Base-by-base conservation (phyloP, 2,797 vertebrate genomes). In the Steatocranus sp. region DNA sequence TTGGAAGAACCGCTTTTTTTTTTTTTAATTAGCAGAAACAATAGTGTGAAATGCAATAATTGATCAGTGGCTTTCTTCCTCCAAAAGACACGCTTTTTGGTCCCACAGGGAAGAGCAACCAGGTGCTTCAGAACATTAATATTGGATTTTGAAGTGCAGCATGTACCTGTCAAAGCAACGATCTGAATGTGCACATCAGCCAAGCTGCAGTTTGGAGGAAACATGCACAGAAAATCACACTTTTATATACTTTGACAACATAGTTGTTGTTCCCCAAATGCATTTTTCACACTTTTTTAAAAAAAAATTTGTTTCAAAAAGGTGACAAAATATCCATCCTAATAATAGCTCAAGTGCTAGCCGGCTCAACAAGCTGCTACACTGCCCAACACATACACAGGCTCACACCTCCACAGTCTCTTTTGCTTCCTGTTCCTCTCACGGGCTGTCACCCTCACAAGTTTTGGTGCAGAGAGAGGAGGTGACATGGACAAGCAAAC, bases 401-500 rank as follows among this genome's bases (percentile, higher is more conserved):
- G 83, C 53, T 78, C 76, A 89, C 90, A 92, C 88, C 56, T 85
- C 56, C 56, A 63, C 70, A 36, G 89, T 87, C 91, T 92, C 82
- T 82, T 86, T 85, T 88, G 86, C 88, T 94, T 94, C 93, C 92
- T 93, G 91, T 90, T 89, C 87, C 56, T 77, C 90, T 90, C 75
- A 74, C 88, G 83, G 92, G 84, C 91, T 94, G 92, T 91, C 90
- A 48, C 91, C 88, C 86, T 94, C 88, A 87, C 81, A 78, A 88
- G 86, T 91, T 78, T 83, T 86, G 85, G 82, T 81, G 86, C 86
- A 87, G 81, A 79, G 79, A 92, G 77, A 74, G 73, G 89, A 92
- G 89, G 86, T 89, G 90, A 87, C 88, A 91, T 27, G 30, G 30
- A 86, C 83, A 83, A 82, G 87, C 78, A 23, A 50, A 70, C 77